These are phyloP conservation scores for Ivindomyrus marchei DNA, from an alignment of 2,113 vertebrate genomes.

Conservation along the genomic window DNA sequence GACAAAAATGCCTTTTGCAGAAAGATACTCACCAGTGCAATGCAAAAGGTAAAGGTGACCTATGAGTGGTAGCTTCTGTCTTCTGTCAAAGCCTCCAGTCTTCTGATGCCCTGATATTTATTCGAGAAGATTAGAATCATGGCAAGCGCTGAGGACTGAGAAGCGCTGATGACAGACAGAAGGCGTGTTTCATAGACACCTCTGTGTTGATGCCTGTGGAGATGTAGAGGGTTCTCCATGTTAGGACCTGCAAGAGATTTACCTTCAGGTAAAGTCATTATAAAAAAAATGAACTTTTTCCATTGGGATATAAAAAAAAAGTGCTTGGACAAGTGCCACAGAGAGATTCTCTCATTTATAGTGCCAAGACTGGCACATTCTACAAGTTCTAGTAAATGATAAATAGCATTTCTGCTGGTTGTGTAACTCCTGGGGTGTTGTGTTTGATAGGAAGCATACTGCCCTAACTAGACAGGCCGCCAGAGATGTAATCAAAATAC, in stretches of 20 bases:
- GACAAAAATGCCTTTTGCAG: background rate
- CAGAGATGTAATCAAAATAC: background rate
- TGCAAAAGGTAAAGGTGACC: background rate
- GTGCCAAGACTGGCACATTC: background rate
- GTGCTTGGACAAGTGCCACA: conserved; percentile 11
- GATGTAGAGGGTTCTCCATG: background rate
- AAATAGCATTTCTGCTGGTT: background rate
- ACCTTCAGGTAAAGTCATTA: background rate
- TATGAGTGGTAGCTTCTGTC: background rate
- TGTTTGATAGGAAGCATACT: background rate
- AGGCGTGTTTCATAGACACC: background rate
- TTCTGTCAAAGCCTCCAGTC: background rate
- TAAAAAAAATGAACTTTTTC: background rate
- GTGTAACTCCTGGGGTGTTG: background rate
- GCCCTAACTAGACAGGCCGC: background rate
- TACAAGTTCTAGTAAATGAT: background rate
- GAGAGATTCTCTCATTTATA: conserved; percentile 12
- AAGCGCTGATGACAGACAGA: background rate
- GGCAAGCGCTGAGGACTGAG: background rate
- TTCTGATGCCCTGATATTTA: background rate
- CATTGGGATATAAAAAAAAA: background rate
- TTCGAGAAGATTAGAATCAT: too few species aligned
- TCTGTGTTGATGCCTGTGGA: background rate
- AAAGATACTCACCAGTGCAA: background rate
- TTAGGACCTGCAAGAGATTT: background rate